Conservation (phyloP, 2,797 vertebrate species). For the Leuciscus waleckii region DNA sequence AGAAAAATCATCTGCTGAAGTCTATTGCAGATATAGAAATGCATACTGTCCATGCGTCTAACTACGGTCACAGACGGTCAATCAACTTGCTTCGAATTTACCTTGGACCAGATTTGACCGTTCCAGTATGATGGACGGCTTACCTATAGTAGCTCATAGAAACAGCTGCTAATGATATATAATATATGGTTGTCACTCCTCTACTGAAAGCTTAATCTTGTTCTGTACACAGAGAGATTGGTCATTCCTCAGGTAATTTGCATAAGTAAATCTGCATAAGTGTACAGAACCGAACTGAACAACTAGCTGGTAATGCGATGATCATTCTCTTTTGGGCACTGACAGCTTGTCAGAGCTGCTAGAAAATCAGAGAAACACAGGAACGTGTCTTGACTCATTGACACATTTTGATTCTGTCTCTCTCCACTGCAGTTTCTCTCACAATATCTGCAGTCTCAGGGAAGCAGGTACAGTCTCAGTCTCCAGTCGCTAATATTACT, state of each 20-base stretch:
- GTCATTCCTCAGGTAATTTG: neutral
- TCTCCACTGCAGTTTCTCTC: neutral
- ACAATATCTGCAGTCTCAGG: neutral
- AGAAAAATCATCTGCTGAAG: too few relatives aligned
- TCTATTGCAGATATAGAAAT: too few relatives aligned
- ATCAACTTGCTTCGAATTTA: neutral
- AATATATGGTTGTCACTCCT: neutral
- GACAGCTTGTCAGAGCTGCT: conserved; percentile 2
- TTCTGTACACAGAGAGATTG: neutral
- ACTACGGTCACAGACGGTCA: too few relatives aligned
- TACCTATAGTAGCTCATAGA: neutral
- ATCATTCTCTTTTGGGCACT: neutral
- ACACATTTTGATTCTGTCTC: neutral
- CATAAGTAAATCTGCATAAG: conserved; percentile 14
- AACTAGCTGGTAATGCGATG: neutral
- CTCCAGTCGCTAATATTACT: neutral
- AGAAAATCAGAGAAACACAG: neutral
- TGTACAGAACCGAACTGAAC: neutral
- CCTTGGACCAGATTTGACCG: neutral
- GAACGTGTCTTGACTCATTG: neutral
- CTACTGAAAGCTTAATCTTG: neutral
- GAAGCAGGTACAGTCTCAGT: neutral
- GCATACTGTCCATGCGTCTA: too few relatives aligned
- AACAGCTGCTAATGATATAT: neutral
- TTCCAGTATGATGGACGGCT: neutral